phyloP scores from a whole-genome alignment of 2,888 invertebrate species.

The Ernsta delagoae region DNA sequence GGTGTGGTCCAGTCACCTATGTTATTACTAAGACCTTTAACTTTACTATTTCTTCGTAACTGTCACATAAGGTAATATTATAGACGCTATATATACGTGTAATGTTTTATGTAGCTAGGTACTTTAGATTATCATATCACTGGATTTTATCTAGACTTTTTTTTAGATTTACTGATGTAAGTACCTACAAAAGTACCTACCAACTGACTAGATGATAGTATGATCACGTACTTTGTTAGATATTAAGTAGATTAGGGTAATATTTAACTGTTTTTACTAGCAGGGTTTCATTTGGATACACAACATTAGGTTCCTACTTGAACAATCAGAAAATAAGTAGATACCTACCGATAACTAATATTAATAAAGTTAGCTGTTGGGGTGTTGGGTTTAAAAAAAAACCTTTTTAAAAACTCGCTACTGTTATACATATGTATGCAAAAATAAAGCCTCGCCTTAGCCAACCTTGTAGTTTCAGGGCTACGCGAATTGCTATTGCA shows the following conservation, averaged over 20 bases:
- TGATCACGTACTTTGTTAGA: too few species aligned
- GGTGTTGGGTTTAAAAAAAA: too few species aligned
- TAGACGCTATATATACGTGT: neutral
- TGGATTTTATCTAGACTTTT: neutral
- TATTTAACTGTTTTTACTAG: too few species aligned
- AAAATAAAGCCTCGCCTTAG: slow-evolving; percentile 19
- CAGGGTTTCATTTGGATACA: too few species aligned
- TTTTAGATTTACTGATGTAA: too few species aligned
- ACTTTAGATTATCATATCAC: neutral
- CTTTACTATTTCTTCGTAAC: neutral
- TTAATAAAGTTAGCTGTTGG: too few species aligned
- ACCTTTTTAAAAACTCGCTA: neutral
- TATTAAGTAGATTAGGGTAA: too few species aligned
- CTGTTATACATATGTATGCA: neutral
- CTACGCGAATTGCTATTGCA: slow-evolving; percentile 33
- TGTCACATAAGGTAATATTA: neutral
- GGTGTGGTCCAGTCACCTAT: slow-evolving; percentile 14
- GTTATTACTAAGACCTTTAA: neutral
- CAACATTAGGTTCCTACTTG: too few species aligned
- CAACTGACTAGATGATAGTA: too few species aligned
- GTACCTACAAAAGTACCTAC: too few species aligned
- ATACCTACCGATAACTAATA: too few species aligned
- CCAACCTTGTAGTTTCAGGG: slow-evolving; percentile 32
- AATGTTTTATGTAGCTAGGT: slow-evolving; percentile 2
- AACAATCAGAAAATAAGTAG: too few species aligned